Conservation (phyloP, 2,888 invertebrate species). For the Imbricaverruca yamaguchii region DNA sequence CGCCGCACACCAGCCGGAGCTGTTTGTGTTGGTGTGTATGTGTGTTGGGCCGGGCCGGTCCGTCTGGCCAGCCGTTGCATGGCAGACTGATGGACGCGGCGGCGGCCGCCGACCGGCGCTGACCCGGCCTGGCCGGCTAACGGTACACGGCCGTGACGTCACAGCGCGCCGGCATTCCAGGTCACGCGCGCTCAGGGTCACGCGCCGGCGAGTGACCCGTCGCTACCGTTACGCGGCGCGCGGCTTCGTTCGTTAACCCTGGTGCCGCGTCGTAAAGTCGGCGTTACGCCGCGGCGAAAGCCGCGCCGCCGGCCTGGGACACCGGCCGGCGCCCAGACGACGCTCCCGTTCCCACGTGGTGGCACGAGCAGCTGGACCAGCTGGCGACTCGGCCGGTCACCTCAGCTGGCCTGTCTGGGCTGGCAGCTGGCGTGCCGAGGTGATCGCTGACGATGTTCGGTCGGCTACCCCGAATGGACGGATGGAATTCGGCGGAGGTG, state of each 20-base stretch:
- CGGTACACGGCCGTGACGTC: neutral
- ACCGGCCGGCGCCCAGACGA: neutral
- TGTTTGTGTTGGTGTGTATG: too few relatives aligned
- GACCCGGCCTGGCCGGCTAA: neutral
- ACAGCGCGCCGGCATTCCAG: neutral
- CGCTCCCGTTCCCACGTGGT: neutral
- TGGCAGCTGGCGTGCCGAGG: neutral
- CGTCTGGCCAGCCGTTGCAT: too few relatives aligned
- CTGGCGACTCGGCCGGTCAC: neutral
- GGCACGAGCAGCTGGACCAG: neutral
- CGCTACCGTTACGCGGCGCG: neutral
- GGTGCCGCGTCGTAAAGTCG: neutral
- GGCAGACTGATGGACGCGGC: too few relatives aligned
- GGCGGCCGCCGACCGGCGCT: neutral
- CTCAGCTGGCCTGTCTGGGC: neutral
- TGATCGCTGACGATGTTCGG: too few relatives aligned
- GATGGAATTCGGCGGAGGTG: too few relatives aligned
- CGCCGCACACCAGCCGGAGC: too few relatives aligned
- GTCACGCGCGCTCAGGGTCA: constrained; percentile 9
- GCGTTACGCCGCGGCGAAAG: neutral
- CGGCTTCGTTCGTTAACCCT: neutral
- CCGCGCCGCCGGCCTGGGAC: neutral
- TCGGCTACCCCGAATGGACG: too few relatives aligned
- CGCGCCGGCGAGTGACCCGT: neutral
- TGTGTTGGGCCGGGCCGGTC: too few relatives aligned